Conservation (phyloP, 2,797 vertebrate genomes). For the Gallinago nigripennis region DNA sequence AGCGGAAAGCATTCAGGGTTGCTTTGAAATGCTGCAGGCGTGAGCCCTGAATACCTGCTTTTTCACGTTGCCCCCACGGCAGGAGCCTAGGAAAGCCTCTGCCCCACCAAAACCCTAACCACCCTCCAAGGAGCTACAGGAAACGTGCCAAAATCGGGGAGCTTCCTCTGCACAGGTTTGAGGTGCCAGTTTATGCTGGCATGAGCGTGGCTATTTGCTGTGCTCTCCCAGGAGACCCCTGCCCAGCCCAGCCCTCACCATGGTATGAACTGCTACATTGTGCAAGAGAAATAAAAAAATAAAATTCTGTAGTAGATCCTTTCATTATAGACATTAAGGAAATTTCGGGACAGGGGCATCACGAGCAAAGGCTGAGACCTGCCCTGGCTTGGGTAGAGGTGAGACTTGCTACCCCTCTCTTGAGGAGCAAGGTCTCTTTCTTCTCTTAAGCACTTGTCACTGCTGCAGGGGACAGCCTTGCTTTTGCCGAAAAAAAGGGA, state of each 20-base stretch:
- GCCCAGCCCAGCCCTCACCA: background rate
- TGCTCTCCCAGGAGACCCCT: background rate
- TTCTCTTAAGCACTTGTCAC: background rate
- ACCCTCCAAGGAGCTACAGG: background rate
- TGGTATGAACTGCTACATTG: fast-evolving
- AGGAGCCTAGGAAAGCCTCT: background rate
- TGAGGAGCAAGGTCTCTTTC: background rate
- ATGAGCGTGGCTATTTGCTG: fast-evolving
- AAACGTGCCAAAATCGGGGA: background rate
- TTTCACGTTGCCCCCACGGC: background rate
- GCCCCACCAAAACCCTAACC: background rate
- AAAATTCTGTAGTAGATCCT: background rate
- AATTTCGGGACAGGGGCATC: background rate
- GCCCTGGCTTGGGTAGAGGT: background rate
- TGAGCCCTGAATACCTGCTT: background rate
- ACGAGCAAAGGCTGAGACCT: background rate
- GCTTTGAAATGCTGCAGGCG: background rate
- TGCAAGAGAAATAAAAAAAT: background rate
- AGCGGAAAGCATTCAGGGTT: background rate
- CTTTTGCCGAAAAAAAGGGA: background rate
- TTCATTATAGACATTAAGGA: background rate
- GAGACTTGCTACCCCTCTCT: background rate
- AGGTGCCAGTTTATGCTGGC: background rate
- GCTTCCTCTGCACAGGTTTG: background rate
- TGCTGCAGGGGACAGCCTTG: background rate